Conservation (phyloP, 2,888 invertebrate genomes). For the Desoria tigrina region DNA sequence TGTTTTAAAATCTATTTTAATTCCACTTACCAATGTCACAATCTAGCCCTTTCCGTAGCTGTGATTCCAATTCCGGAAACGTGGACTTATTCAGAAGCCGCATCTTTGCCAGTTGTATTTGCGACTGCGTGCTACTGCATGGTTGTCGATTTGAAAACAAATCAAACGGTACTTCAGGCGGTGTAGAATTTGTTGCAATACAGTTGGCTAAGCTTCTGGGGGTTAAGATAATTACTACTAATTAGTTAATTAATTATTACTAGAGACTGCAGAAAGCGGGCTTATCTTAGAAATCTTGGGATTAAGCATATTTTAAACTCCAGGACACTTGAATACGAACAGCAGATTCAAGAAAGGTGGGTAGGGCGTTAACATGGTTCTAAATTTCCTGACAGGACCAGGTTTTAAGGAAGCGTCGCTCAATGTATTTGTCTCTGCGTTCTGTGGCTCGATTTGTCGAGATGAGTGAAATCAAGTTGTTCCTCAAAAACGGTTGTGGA, state of each 20-base stretch:
- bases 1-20: no score
- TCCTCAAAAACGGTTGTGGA: no score
- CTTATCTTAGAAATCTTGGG: constrained; percentile 31
- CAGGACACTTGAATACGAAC: constrained; percentile 18
- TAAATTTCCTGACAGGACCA: constrained; percentile 34
- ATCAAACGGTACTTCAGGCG: constrained; percentile 35
- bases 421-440: constrained; percentile 8
- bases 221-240: constrained; percentile 28
- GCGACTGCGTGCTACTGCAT: constrained; percentile 26
- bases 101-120: constrained; percentile 31
- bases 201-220: constrained; percentile 32
- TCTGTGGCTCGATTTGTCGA: constrained; percentile 32
- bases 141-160: constrained; percentile 24
- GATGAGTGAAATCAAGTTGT: constrained; percentile 34
- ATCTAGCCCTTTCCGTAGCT: not conserved
- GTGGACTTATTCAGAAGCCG: constrained; percentile 23
- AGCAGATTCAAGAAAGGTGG: constrained; percentile 21
- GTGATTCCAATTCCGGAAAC: constrained; percentile 19
- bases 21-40: constrained; percentile 29
- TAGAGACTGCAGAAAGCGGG: constrained; percentile 29
- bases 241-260: no score
- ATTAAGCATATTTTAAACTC: constrained; percentile 36
- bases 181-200: constrained; percentile 36
- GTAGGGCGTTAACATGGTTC: constrained; percentile 28
- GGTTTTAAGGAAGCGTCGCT: constrained; percentile 36